Percentiles rank a stretch among this genome's conserved stretches.
Conservation (phyloP, 1,140 invertebrate genomes). For the Pantala flavescens region DNA sequence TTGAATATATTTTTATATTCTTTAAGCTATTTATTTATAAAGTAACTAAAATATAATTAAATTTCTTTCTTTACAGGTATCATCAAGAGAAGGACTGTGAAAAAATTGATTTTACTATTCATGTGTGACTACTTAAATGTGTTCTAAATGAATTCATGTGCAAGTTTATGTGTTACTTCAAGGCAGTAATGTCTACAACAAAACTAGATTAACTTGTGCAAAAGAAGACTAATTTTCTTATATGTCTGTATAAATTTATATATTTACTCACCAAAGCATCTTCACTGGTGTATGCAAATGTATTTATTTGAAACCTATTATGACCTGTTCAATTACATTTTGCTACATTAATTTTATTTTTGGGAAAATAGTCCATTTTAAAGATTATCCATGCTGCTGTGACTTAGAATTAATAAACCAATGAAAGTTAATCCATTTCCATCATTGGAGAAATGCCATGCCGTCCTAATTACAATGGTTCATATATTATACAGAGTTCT, state of each 20-base stretch:
- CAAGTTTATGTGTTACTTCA: background rate
- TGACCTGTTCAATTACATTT: background rate
- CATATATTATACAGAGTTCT: too few species aligned
- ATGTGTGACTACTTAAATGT: slow-evolving; percentile 2
- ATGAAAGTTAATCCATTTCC: background rate
- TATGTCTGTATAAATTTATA: background rate
- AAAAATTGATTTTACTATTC: slow-evolving; percentile 4
- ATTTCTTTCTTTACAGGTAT: background rate
- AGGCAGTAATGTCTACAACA: background rate
- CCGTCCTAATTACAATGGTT: too few species aligned
- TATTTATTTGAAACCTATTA: background rate
- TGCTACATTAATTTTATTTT: background rate
- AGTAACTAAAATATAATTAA: too few species aligned
- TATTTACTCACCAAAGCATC: background rate
- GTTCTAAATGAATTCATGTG: background rate
- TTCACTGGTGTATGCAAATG: background rate
- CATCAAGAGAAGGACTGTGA: background rate
- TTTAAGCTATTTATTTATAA: too few species aligned
- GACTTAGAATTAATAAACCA: background rate
- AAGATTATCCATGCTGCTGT: background rate
- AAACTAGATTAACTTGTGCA: background rate
- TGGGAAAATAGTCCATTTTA: background rate
- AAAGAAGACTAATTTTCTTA: background rate
- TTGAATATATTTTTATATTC: too few species aligned
- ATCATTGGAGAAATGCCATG: too few species aligned